Evolutionary conservation across 92 coral and sea anemone genomes (phyloP), one percentile per base, ranked within the genome.

Genomic region (Isaurus tuberculatus): DNA sequence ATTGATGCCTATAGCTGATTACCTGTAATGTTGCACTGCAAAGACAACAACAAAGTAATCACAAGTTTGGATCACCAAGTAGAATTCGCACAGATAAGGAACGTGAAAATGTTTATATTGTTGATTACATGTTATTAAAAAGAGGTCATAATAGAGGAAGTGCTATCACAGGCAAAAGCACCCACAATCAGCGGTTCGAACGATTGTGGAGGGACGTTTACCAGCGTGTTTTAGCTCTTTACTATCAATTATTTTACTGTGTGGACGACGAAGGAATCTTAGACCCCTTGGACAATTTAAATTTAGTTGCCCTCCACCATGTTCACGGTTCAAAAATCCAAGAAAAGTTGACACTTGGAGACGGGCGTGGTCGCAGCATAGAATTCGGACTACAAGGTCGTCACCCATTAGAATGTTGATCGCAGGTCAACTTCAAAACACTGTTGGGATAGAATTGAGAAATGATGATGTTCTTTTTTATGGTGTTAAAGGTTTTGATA

Each of bases 101-200:
- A 36, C 42, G 42, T 36, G 42, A 36, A 36, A 36, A 36, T 77
- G 33, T 89, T 67, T 43, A 10, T 25, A 82, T 81, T 72, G 89
- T 86, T 73, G 84, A 81, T 30, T 85, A 73, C 33, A 84, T 84
- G 91, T 75, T 88, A 64, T 66, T 60, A 65, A 84, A 44, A 37
- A 84, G 88, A 79, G 91, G 92, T 26, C 68, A 44, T 22, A 67
- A 89, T 61, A 73, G 89, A 44, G 92, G 89, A 71, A 89, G 89
- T 79, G 64, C 81, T 46, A 79, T 80, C 28, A 37, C 92, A 36
- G 89, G 92, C 66, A 86, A 67, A 13, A 61, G 67, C 32, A 61
- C 67, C 32, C 32, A 36, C 42, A 3, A 36, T 36, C 42, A 36
- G 42, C 8, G 42, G 8, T 2, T 36, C 42, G 42, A 36, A 61